Percentiles rank a stretch among this genome's conserved stretches.
Evolutionary conservation across 2,797 vertebrate species (phyloP).

Genomic region (Tapirus indicus): DNA sequence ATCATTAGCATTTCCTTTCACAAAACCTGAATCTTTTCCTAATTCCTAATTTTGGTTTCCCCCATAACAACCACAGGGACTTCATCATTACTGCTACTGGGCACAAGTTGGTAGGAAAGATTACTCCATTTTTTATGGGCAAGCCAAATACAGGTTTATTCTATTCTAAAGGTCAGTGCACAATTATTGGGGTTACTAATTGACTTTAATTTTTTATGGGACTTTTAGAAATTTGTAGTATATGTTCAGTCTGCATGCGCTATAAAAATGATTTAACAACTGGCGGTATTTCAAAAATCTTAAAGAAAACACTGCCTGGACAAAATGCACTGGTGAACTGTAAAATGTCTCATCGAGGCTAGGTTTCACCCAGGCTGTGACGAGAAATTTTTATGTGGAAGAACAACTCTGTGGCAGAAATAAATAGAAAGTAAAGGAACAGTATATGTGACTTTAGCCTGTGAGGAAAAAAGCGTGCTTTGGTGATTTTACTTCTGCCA

Average conservation of each 20-base stretch:
- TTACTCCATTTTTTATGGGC: background rate
- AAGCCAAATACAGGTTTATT: slow-evolving; percentile 67
- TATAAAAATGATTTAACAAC: slow-evolving; percentile 79
- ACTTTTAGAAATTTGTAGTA: slow-evolving; percentile 71
- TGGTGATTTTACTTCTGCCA: background rate
- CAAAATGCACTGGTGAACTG: background rate
- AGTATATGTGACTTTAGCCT: background rate
- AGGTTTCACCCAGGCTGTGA: slow-evolving; percentile 46
- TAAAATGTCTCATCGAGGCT: slow-evolving; percentile 55
- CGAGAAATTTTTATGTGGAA: slow-evolving; percentile 40
- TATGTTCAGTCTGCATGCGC: background rate
- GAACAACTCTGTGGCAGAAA: background rate
- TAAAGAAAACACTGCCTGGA: slow-evolving; percentile 74
- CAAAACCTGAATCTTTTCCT: background rate
- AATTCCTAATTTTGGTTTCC: background rate
- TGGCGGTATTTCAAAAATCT: slow-evolving; percentile 76
- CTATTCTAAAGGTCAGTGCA: slow-evolving; percentile 74
- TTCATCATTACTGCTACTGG: slow-evolving; percentile 28
- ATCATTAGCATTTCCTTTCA: background rate
- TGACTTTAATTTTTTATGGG: slow-evolving; percentile 83
- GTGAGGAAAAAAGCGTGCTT: background rate
- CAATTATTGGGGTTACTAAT: slow-evolving; percentile 82
- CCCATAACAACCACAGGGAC: background rate
- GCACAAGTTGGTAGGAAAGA: background rate
- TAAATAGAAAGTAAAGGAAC: slow-evolving; percentile 52